These are phyloP conservation scores for Musca domestica DNA, from an alignment of 1,140 invertebrate species.

Conservation along the genomic window DNA sequence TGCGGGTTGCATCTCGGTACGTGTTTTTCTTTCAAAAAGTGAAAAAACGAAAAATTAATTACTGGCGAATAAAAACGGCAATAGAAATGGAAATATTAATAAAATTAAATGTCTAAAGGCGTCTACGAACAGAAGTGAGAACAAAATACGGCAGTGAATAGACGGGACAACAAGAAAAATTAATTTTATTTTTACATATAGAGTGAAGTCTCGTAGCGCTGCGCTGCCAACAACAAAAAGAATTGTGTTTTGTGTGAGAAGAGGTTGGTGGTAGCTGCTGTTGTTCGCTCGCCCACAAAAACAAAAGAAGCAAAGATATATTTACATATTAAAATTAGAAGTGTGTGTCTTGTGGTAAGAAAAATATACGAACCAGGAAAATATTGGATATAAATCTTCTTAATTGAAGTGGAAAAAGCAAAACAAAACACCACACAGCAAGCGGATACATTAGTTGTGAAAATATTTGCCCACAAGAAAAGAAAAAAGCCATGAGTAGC, in stretches of 20 bases:
- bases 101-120: too few species aligned
- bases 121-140: too few species aligned
- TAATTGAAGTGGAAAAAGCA: too few species aligned
- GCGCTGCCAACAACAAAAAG: not conserved
- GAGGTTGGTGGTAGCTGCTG: not conserved
- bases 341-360: not conserved
- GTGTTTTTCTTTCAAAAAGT: too few species aligned
- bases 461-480: not conserved
- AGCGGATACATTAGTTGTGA: not conserved
- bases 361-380: not conserved
- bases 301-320: constrained; percentile 3
- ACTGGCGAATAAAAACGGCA: too few species aligned
- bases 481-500: constrained; percentile 39
- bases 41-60: too few species aligned
- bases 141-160: not conserved
- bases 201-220: not conserved
- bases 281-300: constrained; percentile 11
- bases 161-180: not conserved
- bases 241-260: constrained; percentile 2
- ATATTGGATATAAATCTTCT: too few species aligned
- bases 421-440: too few species aligned
- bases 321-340: not conserved
- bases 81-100: too few species aligned
- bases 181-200: constrained; percentile 17
- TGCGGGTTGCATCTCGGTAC: too few species aligned